Percentiles rank a stretch among this genome's conserved stretches.
phyloP scores from a whole-genome alignment of 2,797 vertebrate genomes.

The Falco columbarius region DNA sequence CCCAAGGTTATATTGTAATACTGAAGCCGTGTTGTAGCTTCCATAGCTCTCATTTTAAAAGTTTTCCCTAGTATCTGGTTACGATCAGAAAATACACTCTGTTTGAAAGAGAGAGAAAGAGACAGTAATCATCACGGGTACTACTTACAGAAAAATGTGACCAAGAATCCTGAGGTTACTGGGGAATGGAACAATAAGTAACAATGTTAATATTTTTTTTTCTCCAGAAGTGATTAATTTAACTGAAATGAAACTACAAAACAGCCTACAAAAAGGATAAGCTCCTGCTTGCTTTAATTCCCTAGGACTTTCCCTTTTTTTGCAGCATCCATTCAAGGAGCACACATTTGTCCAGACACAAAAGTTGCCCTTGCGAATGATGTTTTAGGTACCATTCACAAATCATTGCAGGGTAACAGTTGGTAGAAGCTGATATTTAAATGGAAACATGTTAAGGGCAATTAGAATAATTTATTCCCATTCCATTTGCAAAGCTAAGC shows the following conservation, averaged over 20 bases:
- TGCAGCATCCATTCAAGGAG: not conserved
- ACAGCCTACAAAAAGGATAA: not conserved
- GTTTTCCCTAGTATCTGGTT: not conserved
- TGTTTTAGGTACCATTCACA: not conserved
- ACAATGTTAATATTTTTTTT: not conserved
- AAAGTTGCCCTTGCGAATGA: not conserved
- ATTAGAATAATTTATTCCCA: constrained; percentile 35
- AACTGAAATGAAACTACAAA: not conserved
- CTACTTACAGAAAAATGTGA: not conserved
- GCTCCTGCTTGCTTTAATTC: not conserved
- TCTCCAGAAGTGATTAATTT: not conserved
- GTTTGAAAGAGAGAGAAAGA: not conserved
- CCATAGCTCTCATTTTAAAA: not conserved
- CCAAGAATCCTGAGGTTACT: not conserved
- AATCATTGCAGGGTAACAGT: not conserved
- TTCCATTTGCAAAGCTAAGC: not conserved
- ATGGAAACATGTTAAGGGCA: constrained; percentile 7
- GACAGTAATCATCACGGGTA: not conserved
- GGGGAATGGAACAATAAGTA: not conserved
- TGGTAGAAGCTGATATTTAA: constrained; percentile 3
- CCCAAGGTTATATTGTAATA: not conserved
- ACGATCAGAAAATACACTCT: not conserved
- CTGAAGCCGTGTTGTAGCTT: not conserved
- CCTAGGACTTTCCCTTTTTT: not conserved
- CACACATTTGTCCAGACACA: not conserved